Percentiles rank a stretch among this genome's conserved stretches.
Evolutionary conservation across 2,113 vertebrate species (phyloP).

Genomic region (Notarius lentiginosus): DNA sequence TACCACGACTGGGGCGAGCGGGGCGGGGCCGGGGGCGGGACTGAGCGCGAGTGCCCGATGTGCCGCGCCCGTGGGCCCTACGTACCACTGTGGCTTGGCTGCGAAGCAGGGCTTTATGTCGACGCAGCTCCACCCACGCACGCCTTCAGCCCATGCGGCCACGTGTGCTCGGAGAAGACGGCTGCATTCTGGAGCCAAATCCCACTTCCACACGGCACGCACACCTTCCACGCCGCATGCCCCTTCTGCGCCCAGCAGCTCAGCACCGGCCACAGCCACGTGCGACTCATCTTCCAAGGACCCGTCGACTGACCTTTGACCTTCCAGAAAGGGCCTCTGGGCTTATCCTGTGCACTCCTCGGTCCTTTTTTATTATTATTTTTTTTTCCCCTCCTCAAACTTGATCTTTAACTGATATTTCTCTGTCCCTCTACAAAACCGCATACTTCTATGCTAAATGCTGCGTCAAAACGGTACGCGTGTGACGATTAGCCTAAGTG

Average conservation of each 20-base stretch:
- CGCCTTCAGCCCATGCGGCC: conserved; percentile 92
- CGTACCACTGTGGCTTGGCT: conserved; percentile 96
- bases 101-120: conserved; percentile 95
- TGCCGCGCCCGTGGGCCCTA: conserved; percentile 93
- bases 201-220: conserved; percentile 95
- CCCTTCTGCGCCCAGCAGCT: conserved; percentile 97
- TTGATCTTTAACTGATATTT: neutral
- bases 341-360: neutral
- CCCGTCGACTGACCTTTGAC: conserved; percentile 80
- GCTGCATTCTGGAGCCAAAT: conserved; percentile 97
- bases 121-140: conserved; percentile 96
- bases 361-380: neutral
- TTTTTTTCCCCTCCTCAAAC: neutral
- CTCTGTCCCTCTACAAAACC: neutral
- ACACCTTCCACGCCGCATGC: conserved; percentile 97
- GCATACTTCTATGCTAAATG: conserved; percentile 2
- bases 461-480: conserved; percentile 30
- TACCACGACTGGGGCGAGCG: conserved; percentile 94
- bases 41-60: conserved; percentile 95
- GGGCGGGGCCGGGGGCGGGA: conserved; percentile 73
- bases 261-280: conserved; percentile 88
- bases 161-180: conserved; percentile 97
- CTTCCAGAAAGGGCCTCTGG: neutral
- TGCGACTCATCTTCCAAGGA: conserved; percentile 99
- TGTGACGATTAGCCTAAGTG: neutral